A percentile compares a stretch with the other conserved stretches of the same genome.
These are phyloP conservation scores for Anoplius nigerrimus DNA, from an alignment of 2,888 invertebrate genomes.

Conservation along the genomic window DNA sequence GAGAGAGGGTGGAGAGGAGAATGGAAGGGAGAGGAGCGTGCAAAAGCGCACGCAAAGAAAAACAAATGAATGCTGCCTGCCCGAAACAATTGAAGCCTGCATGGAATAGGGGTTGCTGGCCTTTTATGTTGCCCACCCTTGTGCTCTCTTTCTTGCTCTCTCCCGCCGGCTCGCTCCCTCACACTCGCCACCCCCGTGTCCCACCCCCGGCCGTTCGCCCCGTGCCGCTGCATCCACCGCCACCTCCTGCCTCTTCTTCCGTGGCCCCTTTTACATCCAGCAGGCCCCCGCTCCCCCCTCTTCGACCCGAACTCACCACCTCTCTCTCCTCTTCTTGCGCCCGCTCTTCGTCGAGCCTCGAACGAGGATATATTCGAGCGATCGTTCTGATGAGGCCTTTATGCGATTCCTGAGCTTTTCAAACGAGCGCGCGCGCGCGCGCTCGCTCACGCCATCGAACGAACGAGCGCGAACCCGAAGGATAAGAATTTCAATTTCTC, in stretches of 20 bases:
- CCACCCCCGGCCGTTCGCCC: constrained; percentile 18
- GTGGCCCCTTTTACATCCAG: constrained; percentile 13
- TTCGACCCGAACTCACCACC: not conserved
- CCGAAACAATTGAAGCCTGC: constrained; percentile 71
- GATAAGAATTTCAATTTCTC: constrained; percentile 63
- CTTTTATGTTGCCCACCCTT: constrained; percentile 66
- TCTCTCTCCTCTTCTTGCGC: constrained; percentile 4
- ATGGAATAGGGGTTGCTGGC: constrained; percentile 68
- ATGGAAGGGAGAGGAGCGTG: constrained; percentile 49
- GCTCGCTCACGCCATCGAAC: constrained; percentile 41
- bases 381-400: constrained; percentile 61
- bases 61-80: constrained; percentile 70
- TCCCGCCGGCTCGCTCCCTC: constrained; percentile 5
- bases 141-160: constrained; percentile 28
- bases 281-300: not conserved
- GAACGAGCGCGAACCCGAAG: constrained; percentile 27
- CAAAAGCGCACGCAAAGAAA: constrained; percentile 67
- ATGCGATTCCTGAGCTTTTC: constrained; percentile 53
- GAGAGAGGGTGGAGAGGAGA: constrained; percentile 30
- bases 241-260: constrained; percentile 17
- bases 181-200: not conserved
- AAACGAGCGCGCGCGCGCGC: constrained; percentile 32
- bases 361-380: constrained; percentile 55
- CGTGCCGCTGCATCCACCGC: constrained; percentile 13
- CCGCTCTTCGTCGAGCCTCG: constrained; percentile 27